Percentiles rank a stretch among this genome's conserved stretches.
Conservation (phyloP, 2,888 invertebrate species). For the Anodontia alba region DNA sequence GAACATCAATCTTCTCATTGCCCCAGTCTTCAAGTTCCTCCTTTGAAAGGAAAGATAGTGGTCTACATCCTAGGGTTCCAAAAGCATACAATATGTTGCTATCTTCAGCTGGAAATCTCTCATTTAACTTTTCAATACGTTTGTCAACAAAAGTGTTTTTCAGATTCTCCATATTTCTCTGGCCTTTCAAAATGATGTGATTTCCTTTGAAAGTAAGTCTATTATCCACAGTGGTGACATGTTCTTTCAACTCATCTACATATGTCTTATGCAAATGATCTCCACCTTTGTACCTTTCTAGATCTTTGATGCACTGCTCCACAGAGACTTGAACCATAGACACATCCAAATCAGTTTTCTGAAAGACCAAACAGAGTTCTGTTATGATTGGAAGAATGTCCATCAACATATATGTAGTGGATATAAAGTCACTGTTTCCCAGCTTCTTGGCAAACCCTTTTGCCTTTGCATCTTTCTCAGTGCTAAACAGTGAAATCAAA, state of each 20-base stretch:
- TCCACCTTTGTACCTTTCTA: neutral
- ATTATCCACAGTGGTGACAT: slow-evolving; percentile 10
- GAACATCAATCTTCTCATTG: slow-evolving; percentile 30
- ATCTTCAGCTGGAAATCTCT: slow-evolving; percentile 28
- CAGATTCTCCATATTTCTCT: slow-evolving; percentile 25
- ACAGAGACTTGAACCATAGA: slow-evolving; percentile 5
- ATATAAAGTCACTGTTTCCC: slow-evolving; percentile 9
- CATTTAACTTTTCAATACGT: slow-evolving; percentile 24
- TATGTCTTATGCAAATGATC: neutral
- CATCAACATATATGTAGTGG: slow-evolving; percentile 21
- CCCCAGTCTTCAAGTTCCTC: slow-evolving; percentile 25
- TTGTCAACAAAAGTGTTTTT: slow-evolving; percentile 29
- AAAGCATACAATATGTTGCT: slow-evolving; percentile 35
- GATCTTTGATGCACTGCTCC: neutral
- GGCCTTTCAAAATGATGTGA: slow-evolving; percentile 22
- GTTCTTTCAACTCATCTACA: neutral
- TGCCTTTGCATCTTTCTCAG: slow-evolving; percentile 36
- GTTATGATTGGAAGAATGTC: slow-evolving; percentile 19
- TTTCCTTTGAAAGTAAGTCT: slow-evolving; percentile 32
- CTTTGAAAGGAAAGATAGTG: slow-evolving; percentile 18
- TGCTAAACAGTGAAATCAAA: slow-evolving; percentile 15
- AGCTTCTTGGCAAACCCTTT: slow-evolving; percentile 40
- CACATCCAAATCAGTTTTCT: slow-evolving; percentile 28
- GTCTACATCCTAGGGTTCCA: slow-evolving; percentile 25
- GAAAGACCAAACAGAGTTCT: slow-evolving; percentile 23